Conservation (phyloP, 2,113 vertebrate genomes). For the Rhizomys pruinosus region DNA sequence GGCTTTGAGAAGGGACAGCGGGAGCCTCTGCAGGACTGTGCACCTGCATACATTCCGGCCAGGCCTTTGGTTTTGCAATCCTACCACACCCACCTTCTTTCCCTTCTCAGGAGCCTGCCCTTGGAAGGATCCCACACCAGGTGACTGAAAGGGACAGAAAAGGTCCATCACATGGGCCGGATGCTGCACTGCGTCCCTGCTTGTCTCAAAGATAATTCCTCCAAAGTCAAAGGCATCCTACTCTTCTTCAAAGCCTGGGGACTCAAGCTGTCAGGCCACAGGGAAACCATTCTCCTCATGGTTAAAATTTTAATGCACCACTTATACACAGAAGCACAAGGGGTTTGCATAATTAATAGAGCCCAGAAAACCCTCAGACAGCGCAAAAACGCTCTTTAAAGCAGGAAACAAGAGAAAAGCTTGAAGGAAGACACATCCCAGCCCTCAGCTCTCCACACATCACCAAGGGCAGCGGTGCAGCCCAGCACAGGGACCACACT, state of each 20-base stretch:
- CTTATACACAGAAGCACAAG: neutral
- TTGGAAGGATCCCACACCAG: neutral
- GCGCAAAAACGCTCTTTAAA: neutral
- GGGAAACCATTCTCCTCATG: slow-evolving; percentile 31
- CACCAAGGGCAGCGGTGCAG: fast-evolving
- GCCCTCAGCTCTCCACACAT: neutral
- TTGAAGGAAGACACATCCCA: neutral
- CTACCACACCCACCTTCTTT: fast-evolving
- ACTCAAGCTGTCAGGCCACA: neutral
- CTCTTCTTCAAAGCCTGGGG: neutral
- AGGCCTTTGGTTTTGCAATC: fast-evolving
- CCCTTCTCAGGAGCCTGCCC: neutral
- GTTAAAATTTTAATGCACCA: slow-evolving; percentile 42
- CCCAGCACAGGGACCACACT: fast-evolving
- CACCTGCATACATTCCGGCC: fast-evolving
- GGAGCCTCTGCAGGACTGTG: too few relatives aligned
- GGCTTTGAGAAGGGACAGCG: neutral
- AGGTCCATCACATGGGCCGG: neutral
- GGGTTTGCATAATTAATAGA: slow-evolving; percentile 48
- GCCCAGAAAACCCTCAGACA: neutral
- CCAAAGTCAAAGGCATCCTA: neutral
- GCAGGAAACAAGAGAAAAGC: too few relatives aligned
- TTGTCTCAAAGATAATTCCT: neutral
- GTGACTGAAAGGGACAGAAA: neutral
- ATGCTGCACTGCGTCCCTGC: neutral